phyloP scores from a whole-genome alignment of 2,797 vertebrate species.

The Steatocranus sp. region DNA sequence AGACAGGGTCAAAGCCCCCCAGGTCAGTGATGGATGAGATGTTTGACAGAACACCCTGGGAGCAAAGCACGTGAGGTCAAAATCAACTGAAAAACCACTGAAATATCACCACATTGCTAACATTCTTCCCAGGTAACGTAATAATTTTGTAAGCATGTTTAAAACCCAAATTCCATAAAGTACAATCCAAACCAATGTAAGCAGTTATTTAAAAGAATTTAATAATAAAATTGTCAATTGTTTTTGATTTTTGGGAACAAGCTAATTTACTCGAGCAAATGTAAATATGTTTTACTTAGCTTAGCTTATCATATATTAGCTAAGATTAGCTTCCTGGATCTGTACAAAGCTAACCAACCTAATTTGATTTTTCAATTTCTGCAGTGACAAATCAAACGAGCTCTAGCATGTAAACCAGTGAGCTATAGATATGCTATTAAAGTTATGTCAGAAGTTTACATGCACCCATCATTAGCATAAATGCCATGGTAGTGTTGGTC shows the following conservation, averaged over 20 bases:
- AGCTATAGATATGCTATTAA: neutral
- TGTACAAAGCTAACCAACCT: neutral
- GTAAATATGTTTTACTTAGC: neutral
- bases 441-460: neutral
- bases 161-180: neutral
- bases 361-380: neutral
- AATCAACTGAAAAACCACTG: neutral
- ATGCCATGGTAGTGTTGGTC: neutral
- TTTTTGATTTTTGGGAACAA: neutral
- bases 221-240: neutral
- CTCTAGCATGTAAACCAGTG: neutral
- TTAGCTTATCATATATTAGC: neutral
- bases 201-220: neutral
- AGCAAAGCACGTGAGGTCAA: neutral
- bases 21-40: slow-evolving; percentile 98
- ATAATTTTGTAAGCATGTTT: neutral
- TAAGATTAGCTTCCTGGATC: neutral
- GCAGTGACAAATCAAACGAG: neutral
- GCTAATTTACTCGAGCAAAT: neutral
- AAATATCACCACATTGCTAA: neutral
- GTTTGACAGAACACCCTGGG: slow-evolving; percentile 94
- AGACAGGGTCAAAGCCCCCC: slow-evolving; percentile 96
- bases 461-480: neutral
- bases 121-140: neutral
- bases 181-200: neutral